Base-by-base conservation (phyloP, 2,888 invertebrate genomes). In the Amphipyra tragopoginis region DNA sequence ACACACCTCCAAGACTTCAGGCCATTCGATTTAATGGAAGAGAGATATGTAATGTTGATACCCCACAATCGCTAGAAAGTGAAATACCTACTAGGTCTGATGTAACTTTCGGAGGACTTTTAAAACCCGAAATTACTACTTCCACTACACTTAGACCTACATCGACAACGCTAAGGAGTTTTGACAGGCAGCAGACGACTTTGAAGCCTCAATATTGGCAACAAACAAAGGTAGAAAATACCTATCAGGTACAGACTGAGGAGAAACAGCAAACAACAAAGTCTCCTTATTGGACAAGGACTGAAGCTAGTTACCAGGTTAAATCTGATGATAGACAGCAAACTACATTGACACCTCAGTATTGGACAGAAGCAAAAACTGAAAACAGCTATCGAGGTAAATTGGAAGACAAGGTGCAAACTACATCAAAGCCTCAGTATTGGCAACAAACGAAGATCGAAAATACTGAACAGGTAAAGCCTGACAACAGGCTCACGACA, bases 21-120 rank as follows among this genome's bases (percentile, higher is more conserved):
- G 86, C 86, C 9, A 95, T 96, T 43, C 65, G 93, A 52, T 85
- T 96, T 11, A 96, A 96, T 67, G 96, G 96, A 0, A 89, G 93
- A 72, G 95, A 95, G 50, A 95, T 96, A 14, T 96, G 96, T 72
- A 44, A 26, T 26, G 9, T 43, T n/a, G 47, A 47, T 5, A 14
- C 14, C 10, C 8, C 39, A 7, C 13, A 14, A 48, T n/a, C 9
- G 10, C 0, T 26, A 8, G n/a, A 47, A 26, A 42, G 1, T 29
- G 43, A 2, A 10, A 34, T 34, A 9, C 33, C 50, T 21, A 10
- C 21, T 26, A 49, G 4, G 8, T 6, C 7, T 13, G 26, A 21
- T 8, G 4, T 8, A 8, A 21, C 11, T 4, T 38, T 53, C 21
- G 36, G 29, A 11, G 1, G 15, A 10, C 1, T 15, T 4, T 38